Evolutionary conservation across 2,113 vertebrate genomes (phyloP), one percentile per base, ranked within the genome.

Genomic region (Nannospalax galili): DNA sequence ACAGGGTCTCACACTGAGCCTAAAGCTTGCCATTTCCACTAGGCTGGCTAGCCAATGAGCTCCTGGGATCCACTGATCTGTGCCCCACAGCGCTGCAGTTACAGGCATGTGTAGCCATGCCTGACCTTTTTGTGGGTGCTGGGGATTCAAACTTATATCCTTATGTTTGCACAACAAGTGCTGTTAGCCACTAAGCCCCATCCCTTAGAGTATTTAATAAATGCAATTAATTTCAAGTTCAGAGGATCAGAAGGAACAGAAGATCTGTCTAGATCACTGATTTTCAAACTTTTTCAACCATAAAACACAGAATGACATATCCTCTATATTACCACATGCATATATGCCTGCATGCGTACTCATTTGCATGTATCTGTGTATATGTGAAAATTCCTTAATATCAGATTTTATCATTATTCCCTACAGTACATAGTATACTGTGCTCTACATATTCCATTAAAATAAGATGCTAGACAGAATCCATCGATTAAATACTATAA

Each of bases 331-430:
- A 65, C 45, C 84, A 26, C 56, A 11, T 8, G 56, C 40, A 4
- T 30, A 16, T 65, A 65, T 30, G 64, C 26, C 11, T 28, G 11
- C n/a, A 3, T 30, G 48, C n/a, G 17, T 86, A 30, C 35, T 69
- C 26, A 64, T 35, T 56, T 45, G 7, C 75, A 35, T 32, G 20
- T 30, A 0, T 56, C 15, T 72, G 15, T 78, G 14, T 70, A 19
- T 90, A 17, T 69, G 56, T 92, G 73, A 94, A 79, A 7, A 2
- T 82, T 73, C n/a, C 52, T 92, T 52, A 82, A 20, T 64, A 92
- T 40, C 65, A 42, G 12, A 42, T 26, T 86, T 86, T 26, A 64
- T 24, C 45, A 32, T 45, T 22, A 30, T 90, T 87, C 42, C 2
- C 65, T 80, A 10, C n/a, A 77, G 11, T 28, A 69, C 14, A 45